phyloP scores from a whole-genome alignment of 2,113 vertebrate species.

The Tinamus guttatus region DNA sequence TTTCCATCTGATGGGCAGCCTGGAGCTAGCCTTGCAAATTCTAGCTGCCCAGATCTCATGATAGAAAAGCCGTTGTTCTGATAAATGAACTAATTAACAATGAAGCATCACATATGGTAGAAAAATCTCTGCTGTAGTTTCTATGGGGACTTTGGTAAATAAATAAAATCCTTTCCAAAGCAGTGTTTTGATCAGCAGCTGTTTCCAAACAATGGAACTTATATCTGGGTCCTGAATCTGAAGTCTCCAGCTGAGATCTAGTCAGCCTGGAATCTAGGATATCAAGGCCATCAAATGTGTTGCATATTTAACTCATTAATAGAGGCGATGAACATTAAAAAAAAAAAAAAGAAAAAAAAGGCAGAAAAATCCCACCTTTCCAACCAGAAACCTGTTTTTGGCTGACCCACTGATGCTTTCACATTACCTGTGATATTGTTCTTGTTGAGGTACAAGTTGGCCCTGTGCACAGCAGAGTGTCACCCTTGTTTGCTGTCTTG shows the following conservation, averaged over 20 bases:
- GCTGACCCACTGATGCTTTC: background rate
- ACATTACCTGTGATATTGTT: background rate
- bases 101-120: constrained; percentile 23
- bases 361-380: background rate
- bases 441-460: background rate
- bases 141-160: constrained; percentile 45
- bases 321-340: background rate
- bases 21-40: background rate
- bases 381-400: background rate
- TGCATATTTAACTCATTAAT: constrained; percentile 3
- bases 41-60: background rate
- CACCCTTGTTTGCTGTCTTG: background rate
- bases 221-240: constrained; percentile 26
- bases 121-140: constrained; percentile 26
- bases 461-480: rapidly evolving
- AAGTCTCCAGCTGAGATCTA: background rate
- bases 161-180: constrained; percentile 47
- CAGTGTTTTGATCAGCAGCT: constrained; percentile 5
- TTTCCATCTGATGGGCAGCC: constrained; percentile 42
- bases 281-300: background rate
- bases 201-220: background rate
- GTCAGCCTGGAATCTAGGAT: background rate
- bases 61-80: background rate
- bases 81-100: constrained; percentile 44
- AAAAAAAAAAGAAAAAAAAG: too few relatives aligned